These are phyloP conservation scores for Alloplasta piceator DNA, from an alignment of 2,888 invertebrate species.

Conservation along the genomic window DNA sequence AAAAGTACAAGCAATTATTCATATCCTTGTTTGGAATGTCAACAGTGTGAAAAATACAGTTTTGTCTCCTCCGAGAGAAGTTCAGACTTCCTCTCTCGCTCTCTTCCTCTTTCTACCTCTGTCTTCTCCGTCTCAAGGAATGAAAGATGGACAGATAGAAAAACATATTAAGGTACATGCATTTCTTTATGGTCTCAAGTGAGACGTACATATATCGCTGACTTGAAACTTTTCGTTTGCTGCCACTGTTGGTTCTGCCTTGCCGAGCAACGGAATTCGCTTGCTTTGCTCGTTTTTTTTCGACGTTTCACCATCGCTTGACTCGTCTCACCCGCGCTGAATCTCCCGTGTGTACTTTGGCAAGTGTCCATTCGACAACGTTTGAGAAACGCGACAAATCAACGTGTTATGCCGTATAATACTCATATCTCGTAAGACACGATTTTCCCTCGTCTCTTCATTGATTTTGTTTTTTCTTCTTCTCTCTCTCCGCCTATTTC, in stretches of 20 bases:
- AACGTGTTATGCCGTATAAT: constrained; percentile 32
- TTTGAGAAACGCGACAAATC: constrained; percentile 44
- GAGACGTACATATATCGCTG: constrained; percentile 27
- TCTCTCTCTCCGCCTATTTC: no score
- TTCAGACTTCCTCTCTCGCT: no score
- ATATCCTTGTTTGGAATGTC: constrained; percentile 40
- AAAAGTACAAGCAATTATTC: constrained; percentile 38
- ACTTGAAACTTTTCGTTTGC: constrained; percentile 22
- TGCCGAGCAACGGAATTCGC: constrained; percentile 26
- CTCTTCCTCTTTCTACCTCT: no score
- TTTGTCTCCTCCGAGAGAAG: neutral
- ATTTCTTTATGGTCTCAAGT: constrained; percentile 23
- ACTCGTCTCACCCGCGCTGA: neutral
- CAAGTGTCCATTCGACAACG: constrained; percentile 46
- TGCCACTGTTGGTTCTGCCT: constrained; percentile 39
- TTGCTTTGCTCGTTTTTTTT: constrained; percentile 12
- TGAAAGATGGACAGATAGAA: constrained; percentile 47
- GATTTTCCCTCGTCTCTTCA: constrained; percentile 20
- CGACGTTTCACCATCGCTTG: neutral
- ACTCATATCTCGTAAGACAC: constrained; percentile 33
- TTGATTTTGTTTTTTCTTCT: neutral
- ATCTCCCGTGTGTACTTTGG: constrained; percentile 49
- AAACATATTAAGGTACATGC: constrained; percentile 37
- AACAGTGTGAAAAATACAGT: constrained; percentile 36
- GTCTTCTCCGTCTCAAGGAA: constrained; percentile 16